Base-by-base conservation (phyloP, 2,113 vertebrate genomes). In the Rhegmatorhina hoffmannsi region DNA sequence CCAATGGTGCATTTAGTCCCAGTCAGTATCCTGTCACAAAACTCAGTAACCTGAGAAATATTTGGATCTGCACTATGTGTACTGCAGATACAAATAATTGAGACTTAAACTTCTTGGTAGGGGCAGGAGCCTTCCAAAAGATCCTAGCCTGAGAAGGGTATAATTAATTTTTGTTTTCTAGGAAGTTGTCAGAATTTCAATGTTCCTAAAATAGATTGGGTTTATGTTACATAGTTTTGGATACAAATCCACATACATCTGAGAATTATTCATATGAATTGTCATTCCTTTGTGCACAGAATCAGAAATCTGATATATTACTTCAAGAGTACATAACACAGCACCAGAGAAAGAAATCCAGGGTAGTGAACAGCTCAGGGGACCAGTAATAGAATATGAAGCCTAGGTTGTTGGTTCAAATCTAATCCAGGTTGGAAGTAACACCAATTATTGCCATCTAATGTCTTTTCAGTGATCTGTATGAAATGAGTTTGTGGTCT, bases 401-500 rank as follows among this genome's bases (percentile, higher is more conserved):
- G 75, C 80, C 76, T 78, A 75, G 85, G 88, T 84, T 84, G 92
- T 81, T 94, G 72, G 85, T 94, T 93, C 88, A 95, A 96, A 96
- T 94, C 76, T 96, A 97, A 96, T 95, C 64, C 79, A 93, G 47
- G 85, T 84, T 95, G 82, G 85, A 93, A 94, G 79, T 88, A 90
- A 92, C 78, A 91, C 52, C 92, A 90, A 96, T 96, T 95, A 94
- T 94, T 94, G 68, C 64, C 69, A 66, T 72, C 88, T 95, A 93
- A 94, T 87, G 90, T 88, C 76, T 94, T 95, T 93, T 89, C 86
- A 46, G 60, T 86, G 85, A 88, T 95, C 79, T 92, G 83, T 93
- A 96, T 97, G 90, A 96, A 97, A 90, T 88, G 85, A 88, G 88
- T 88, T 92, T 94, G 79, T 90, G 85, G 90, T 84, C 79, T 96